Conservation (phyloP, 2,888 invertebrate species). For the Nasonovia ribisnigri region DNA sequence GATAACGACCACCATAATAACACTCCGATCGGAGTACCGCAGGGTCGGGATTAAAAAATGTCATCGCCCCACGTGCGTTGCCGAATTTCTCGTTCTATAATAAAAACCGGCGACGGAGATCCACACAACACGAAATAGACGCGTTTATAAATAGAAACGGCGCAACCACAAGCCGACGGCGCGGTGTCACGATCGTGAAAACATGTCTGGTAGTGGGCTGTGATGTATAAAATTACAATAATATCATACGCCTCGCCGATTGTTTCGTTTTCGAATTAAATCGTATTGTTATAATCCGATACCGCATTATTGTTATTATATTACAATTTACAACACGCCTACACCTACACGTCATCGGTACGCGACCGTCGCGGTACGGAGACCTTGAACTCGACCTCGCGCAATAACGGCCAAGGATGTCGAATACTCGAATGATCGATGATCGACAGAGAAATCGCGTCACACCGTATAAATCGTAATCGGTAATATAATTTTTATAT, state of each 20-base stretch:
- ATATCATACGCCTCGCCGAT: background rate
- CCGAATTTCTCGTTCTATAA: background rate
- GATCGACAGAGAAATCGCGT: background rate
- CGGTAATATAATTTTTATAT: background rate
- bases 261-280: background rate
- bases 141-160: background rate
- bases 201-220: background rate
- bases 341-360: background rate
- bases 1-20: background rate
- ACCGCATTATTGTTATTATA: background rate
- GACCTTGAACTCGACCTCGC: conserved; percentile 1
- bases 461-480: background rate
- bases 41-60: background rate
- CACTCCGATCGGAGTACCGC: background rate
- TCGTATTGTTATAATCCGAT: background rate
- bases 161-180: background rate
- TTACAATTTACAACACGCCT: too few species aligned
- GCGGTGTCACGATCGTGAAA: background rate
- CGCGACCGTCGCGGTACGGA: background rate
- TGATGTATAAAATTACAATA: too few species aligned
- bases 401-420: background rate
- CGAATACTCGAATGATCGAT: too few species aligned
- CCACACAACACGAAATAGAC: background rate
- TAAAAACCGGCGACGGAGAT: background rate
- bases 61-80: background rate